phyloP scores from a whole-genome alignment of 2,113 vertebrate species.

The Chelonoidis abingdonii region DNA sequence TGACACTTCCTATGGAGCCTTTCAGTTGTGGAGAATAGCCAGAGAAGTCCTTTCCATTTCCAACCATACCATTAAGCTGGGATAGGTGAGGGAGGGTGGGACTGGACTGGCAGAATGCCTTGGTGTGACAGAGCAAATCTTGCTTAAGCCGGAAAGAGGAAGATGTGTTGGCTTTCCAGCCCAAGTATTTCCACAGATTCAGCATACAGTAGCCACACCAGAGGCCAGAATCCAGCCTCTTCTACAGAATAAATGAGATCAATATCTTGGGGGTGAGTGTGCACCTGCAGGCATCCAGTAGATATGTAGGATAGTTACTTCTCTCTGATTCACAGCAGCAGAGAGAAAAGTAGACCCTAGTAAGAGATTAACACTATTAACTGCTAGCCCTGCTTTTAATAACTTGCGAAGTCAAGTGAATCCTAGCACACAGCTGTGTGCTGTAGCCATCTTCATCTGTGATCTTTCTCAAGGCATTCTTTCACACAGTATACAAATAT shows the following conservation, averaged over 20 bases:
- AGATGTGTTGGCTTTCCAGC: neutral
- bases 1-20: neutral
- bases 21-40: neutral
- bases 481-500: constrained; percentile 32
- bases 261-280: neutral
- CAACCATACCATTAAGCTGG: neutral
- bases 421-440: neutral
- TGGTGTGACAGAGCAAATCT: neutral
- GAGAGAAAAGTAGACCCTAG: neutral
- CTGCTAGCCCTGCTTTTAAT: neutral
- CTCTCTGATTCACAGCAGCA: neutral
- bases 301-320: accelerated
- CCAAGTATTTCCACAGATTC: neutral
- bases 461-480: constrained; percentile 26
- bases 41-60: neutral
- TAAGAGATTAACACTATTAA: neutral
- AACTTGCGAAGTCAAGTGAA: constrained; percentile 43
- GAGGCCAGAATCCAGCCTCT: neutral
- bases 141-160: neutral
- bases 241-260: neutral
- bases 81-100: accelerated
- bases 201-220: accelerated
- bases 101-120: accelerated
- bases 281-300: accelerated
- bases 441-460: constrained; percentile 37